Evolutionary conservation across 2,888 invertebrate genomes (phyloP), one percentile per base, ranked within the genome.

Genomic region (Ptilodon capucinus): DNA sequence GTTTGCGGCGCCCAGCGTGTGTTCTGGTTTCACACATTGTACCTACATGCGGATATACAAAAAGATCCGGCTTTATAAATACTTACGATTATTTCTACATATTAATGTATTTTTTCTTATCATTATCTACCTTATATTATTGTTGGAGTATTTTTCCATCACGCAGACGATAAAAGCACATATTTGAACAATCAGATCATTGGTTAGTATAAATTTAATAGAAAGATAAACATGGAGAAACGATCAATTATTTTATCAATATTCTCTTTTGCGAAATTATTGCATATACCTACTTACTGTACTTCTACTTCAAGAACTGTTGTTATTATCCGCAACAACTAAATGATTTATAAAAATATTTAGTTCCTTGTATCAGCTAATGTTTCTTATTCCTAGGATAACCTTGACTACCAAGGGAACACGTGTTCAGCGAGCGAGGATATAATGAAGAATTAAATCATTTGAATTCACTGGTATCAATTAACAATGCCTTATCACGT

Each of bases 111-210:
- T n/a, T 28, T n/a, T 28, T 11, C 4, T 28, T 28, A 28, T 28
- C 28, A 28, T n/a, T 28, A 28, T 28, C n/a, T 28, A 28, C n/a
- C n/a, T n/a, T n/a, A n/a, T n/a, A n/a, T n/a, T 28, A 3, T 11
- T 28, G 28, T n/a, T 28, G 2, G n/a, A 45, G 45, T 46, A 44
- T 34, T 48, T 43, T 16, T 38, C 13, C 14, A 42, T 46, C 30
- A 47, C 45, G 32, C 42, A 30, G 39, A 17, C 14, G 38, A 46
- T 47, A 47, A 40, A 42, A 2, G 6, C n/a, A n/a, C n/a, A 39
- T 45, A 28, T 45, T 23, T 42, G 36, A 38, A 39, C 44, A 43
- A 49, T 55, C 38, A 44, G 32, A 40, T 42, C 41, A 44, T 32
- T 30, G 4, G n/a, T 4, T 32, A 17, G 2, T 18, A 17, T 14